Base-by-base conservation (phyloP, 2,888 invertebrate genomes). In the Thalpophila matura region DNA sequence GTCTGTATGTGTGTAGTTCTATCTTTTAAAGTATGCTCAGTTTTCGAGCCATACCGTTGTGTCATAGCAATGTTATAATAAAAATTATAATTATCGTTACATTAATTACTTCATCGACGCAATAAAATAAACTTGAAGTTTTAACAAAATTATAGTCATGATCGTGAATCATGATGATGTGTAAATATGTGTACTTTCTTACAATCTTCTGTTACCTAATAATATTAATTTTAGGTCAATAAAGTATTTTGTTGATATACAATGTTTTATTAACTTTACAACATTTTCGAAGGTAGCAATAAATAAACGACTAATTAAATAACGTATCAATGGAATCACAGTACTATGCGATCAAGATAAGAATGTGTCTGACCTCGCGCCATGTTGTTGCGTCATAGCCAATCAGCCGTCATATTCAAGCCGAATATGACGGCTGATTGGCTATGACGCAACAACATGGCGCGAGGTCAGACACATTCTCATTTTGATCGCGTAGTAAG, bases 171-270 rank as follows among this genome's bases (percentile, higher is more conserved):
- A 26, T 46, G 14, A 43, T 27, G 14, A 38, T 31, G 20, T 60
- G 45, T 62, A 64, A 42, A 46, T 59, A 60, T 42, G 35, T 40
- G 29, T 51, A 51, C 38, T 49, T 57, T 51, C 29, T 50, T 24
- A 46, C 50, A 51, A 53, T 16, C 53, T 47, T 63, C 10, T 67
- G 60, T 73, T 76, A 70, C 33, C 47, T 67, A 64, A 40, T 50
- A 56, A 43, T 64, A 18, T 43, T 45, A 60, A 55, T 55, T 42
- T 55, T 75, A 77, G 71, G 66, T 45, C 27, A 73, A 78, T 79
- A 77, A 80, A 80, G 27, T 59, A 61, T 68, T 70, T 66, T 54
- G 67, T 75, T 72, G 57, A 58, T 59, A 37, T 45, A 54, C 29
- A 65, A 38, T 59, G 35, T 68, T 50, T 65, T 0, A 14, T 22